Evolutionary conservation across 1,140 invertebrate species (phyloP), one percentile per base, ranked within the genome.

Genomic region (Chelonus insularis): DNA sequence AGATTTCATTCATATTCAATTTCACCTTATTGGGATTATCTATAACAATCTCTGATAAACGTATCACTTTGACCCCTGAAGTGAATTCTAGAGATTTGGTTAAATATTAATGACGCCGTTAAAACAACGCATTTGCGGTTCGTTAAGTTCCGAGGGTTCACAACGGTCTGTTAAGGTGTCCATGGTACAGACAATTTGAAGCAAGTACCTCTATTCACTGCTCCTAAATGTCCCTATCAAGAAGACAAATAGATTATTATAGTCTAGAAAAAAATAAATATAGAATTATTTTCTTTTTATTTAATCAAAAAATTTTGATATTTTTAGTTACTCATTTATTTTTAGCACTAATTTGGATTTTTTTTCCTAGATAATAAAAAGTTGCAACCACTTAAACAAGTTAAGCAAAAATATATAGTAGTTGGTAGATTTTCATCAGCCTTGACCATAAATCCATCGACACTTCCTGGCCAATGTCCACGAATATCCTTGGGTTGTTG

Each of bases 71-170:
- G 51, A 12, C 32, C 29, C 14, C 4, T 32, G 11, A n/a, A n/a
- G n/a, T n/a, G n/a, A 11, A 32, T 32, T 50, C 58, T 58, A 73
- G 72, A 76, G 79, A 80, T 79, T 79, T 78, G 67, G 76, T 81
- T 79, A 78, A 81, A 79, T 81, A 81, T 80, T 81, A 80, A 81
- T 72, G 77, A 77, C 73, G 74, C 79, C 78, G 78, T 81, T 81
- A 79, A 79, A 80, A 76, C 75, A 79, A 79, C 75, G 73, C 77
- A 77, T 81, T 81, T 80, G 78, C 75, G 78, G 79, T 80, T 78
- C 76, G 74, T 81, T 81, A 78, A 77, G 72, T 37, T 39, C 60
- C 67, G 62, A 55, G 68, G 72, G 72, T 70, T 70, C 66, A 72
- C 68, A 62, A 64, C 60, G 57, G 62, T 52, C 71, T 66, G 73